phyloP scores from a whole-genome alignment of 2,888 invertebrate genomes.

The Perizoma flavofasciatum region DNA sequence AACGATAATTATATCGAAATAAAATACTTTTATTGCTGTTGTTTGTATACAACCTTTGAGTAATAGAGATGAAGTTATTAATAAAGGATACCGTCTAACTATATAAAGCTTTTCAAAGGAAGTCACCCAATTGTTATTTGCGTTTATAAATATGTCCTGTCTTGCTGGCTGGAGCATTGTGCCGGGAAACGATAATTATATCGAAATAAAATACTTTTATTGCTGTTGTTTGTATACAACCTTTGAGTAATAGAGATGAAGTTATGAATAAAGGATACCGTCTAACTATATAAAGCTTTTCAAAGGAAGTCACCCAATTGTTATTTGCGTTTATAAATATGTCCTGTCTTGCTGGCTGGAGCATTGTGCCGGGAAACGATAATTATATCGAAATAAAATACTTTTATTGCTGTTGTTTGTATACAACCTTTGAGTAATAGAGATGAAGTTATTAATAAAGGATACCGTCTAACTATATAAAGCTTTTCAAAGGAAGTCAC shows the following conservation, averaged over 20 bases:
- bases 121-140: too few species aligned
- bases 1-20: constrained; percentile 3
- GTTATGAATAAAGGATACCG: too few species aligned
- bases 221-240: background rate
- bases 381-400: constrained; percentile 3
- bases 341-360: background rate
- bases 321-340: too few species aligned
- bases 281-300: too few species aligned
- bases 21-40: constrained; percentile 1
- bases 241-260: background rate
- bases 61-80: background rate
- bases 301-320: too few species aligned
- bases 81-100: too few species aligned
- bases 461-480: too few species aligned
- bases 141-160: too few species aligned
- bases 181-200: constrained; percentile 5
- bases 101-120: too few species aligned
- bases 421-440: background rate
- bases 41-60: background rate
- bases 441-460: background rate
- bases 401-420: background rate
- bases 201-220: constrained; percentile 1
- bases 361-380: constrained; percentile 1
- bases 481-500: too few species aligned
- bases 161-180: background rate